Evolutionary conservation across 2,113 vertebrate species (phyloP).

Genomic region (Notothenia rossii): DNA sequence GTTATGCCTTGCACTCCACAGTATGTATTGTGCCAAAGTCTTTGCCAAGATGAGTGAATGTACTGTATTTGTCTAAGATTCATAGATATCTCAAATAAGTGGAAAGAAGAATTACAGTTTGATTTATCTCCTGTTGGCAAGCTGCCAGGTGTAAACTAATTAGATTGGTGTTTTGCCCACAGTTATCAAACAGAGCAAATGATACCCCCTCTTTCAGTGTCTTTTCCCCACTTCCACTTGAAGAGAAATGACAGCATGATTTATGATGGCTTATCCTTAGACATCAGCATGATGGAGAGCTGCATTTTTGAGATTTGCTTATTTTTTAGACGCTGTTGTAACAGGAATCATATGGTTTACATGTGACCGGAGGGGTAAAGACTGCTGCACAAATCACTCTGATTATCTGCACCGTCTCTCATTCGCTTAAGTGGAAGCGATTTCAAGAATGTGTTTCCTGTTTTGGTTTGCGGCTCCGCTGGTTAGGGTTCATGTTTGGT

Average conservation of each 20-base stretch:
- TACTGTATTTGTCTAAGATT: constrained; percentile 56
- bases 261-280: constrained; percentile 32
- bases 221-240: constrained; percentile 37
- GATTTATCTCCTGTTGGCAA: constrained; percentile 61
- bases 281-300: neutral
- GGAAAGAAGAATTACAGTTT: constrained; percentile 37
- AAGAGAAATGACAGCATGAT: constrained; percentile 57
- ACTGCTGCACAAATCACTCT: neutral
- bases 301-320: neutral
- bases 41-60: constrained; percentile 6
- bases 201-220: constrained; percentile 23
- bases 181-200: constrained; percentile 62
- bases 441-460: constrained; percentile 2
- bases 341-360: neutral
- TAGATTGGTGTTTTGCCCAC: constrained; percentile 67
- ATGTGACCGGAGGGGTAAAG: neutral
- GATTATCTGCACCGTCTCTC: neutral
- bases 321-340: neutral
- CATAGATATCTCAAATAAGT: constrained; percentile 45
- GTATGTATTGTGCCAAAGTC: constrained; percentile 23
- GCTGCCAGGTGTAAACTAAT: constrained; percentile 74
- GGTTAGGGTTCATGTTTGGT: neutral
- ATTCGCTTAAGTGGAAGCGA: neutral
- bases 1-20: constrained; percentile 3
- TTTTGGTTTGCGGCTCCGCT: neutral